Base-by-base conservation (phyloP, 2,113 vertebrate species). In the Piprites chloris region DNA sequence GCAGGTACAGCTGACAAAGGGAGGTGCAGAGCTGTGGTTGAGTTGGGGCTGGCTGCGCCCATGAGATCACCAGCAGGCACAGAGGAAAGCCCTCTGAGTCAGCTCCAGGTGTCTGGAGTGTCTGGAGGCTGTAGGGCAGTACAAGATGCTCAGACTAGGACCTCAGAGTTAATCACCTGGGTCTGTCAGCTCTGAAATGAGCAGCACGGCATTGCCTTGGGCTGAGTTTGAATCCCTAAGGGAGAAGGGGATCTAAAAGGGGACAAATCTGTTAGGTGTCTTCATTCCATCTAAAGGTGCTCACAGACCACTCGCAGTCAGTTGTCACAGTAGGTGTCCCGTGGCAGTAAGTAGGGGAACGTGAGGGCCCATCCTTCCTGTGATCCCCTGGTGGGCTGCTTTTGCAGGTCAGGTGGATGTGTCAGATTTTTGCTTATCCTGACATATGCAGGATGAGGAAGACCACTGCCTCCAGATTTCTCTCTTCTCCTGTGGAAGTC, bases 291-390 rank as follows among this genome's bases (percentile, higher is more conserved):
- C 42, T 33, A 16, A 71, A 71, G 50, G 30, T 62, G 42, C 18
- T 71, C 3, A 3, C 4, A 27, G 39, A 28, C 14, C 5, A 5
- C 27, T 59, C 0, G 0, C 0, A 4, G 26, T 66, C 47, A 6
- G 19, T 37, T 81, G 28, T 44, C 69, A 30, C 58, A 39, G 41
- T 5, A n/a, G n/a, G 10, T 37, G 26, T 30, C 32, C 41, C 20
- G 0, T 46, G 15, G 10, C 12, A 9, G 33, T 14, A 32, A 66
- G 53, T 2, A 83, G 39, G 15, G 44, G 12, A 39, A 30, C 11
- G 12, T 6, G 53, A 68, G 32, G 23, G 24, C 5, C 37, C 33
- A 3, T 56, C 32, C 33, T 47, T 83, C 42, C 28, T 53, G 58
- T 44, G 9, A 18, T 41, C n/a, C 56, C 52, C 52, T 35, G 15